Evolutionary conservation across 2,113 vertebrate genomes (phyloP), one percentile per base, ranked within the genome.

Genomic region (Gambusia affinis): DNA sequence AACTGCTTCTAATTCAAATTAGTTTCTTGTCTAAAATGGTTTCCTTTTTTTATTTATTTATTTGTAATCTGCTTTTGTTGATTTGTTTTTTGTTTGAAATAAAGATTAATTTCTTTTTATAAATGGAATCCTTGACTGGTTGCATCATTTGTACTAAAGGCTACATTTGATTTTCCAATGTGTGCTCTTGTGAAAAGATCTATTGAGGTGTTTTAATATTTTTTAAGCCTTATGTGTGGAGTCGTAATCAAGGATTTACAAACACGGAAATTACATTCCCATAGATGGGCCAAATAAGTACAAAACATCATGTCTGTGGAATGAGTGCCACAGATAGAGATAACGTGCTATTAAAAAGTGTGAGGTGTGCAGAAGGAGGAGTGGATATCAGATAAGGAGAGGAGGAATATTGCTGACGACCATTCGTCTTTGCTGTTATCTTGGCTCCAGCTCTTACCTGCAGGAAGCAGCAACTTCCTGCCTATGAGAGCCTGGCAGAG

Each of bases 401-500:
- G 77, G 81, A 57, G 63, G 67, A 69, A 73, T 8, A 44, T 66
- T 42, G 76, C 76, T 31, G 80, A 29, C 63, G 29, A 71, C 62
- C 75, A 70, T 81, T 74, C 70, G 80, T 81, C 75, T 74, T 63
- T 66, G 17, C 75, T 0, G 62, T 84, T 84, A 82, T 83, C 82
- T 31, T 66, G 3, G 28, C 28, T 70, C 19, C 61, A 39, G 28
- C 31, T 24, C 69, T 57, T 44, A 62, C 63, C 51, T 47, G 22
- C 70, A 86, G 85, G 67, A 89, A 89, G 73, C 72, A 78, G 80
- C 62, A 72, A 14, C 75, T 84, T 81, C 75, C 30, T 88, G 85
- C 79, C 76, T 77, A 27, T 54, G 75, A 89, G 83, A 72, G 85
- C 82, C 77, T 89, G 84, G 90, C 85, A 80, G 81, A 79, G 68